Conservation (phyloP, 1,140 invertebrate genomes). For the Sipha flava region DNA sequence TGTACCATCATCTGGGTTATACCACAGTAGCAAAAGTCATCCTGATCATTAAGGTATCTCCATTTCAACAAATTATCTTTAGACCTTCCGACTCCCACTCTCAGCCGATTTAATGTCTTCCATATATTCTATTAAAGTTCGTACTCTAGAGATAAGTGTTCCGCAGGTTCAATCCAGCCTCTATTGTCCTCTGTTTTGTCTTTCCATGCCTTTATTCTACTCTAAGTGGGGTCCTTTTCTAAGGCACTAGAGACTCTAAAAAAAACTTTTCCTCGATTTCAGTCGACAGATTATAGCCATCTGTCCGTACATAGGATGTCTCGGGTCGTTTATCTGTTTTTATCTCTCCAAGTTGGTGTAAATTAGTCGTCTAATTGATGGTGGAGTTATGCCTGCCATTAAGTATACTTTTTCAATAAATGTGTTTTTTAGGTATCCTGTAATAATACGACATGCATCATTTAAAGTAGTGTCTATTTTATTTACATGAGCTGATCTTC, state of each 20-base stretch:
- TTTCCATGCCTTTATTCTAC: neutral
- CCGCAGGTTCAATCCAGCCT: too few species aligned
- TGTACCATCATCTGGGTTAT: too few species aligned
- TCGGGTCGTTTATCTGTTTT: neutral
- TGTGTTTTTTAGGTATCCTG: slow-evolving; percentile 18
- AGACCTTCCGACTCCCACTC: too few species aligned
- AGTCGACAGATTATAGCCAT: neutral
- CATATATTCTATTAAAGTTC: too few species aligned
- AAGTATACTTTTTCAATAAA: slow-evolving; percentile 10
- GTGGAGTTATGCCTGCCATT: slow-evolving; percentile 13
- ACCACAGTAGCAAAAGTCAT: too few species aligned
- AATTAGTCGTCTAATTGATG: neutral
- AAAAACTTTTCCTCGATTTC: slow-evolving; percentile 8
- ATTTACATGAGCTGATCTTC: slow-evolving; percentile 3
- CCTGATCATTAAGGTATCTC: too few species aligned
- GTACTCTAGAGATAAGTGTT: too few species aligned
- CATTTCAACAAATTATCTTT: too few species aligned
- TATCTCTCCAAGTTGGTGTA: neutral
- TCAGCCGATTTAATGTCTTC: too few species aligned
- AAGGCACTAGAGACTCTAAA: neutral
- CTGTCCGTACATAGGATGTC: slow-evolving; percentile 19
- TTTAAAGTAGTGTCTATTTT: neutral
- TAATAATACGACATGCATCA: slow-evolving; percentile 15
- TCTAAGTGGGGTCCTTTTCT: neutral
- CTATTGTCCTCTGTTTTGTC: neutral